Percentiles rank a stretch among this genome's conserved stretches.
phyloP scores from a whole-genome alignment of 2,888 invertebrate species.

The Orgyia antiqua region DNA sequence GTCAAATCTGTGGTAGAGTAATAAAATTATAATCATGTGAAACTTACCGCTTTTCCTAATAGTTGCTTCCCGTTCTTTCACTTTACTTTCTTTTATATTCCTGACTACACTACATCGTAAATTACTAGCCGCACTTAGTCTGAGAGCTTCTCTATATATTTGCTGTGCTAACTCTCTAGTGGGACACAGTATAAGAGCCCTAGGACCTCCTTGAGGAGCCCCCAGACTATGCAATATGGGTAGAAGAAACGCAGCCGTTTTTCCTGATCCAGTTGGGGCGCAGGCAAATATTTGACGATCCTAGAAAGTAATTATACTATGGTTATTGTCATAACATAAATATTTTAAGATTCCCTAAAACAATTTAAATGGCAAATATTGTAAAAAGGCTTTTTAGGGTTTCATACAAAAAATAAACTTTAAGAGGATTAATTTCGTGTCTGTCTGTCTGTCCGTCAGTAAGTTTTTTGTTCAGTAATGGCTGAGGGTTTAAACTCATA shows the following conservation, averaged over 20 bases:
- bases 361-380: too few relatives aligned
- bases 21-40: too few relatives aligned
- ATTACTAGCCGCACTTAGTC: constrained; percentile 85
- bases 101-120: constrained; percentile 87
- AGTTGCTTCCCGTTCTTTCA: constrained; percentile 85
- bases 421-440: too few relatives aligned
- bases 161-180: constrained; percentile 96
- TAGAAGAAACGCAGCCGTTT: constrained; percentile 95
- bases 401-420: too few relatives aligned
- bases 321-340: too few relatives aligned
- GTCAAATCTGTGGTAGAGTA: too few relatives aligned
- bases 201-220: constrained; percentile 84
- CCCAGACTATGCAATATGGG: constrained; percentile 90
- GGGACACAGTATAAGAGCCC: constrained; percentile 94
- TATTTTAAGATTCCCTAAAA: too few relatives aligned
- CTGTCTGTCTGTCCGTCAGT: too few relatives aligned
- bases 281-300: constrained; percentile 92
- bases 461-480: too few relatives aligned
- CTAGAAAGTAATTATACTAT: constrained; percentile 47
- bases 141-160: constrained; percentile 88
- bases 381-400: too few relatives aligned
- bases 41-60: constrained; percentile 86
- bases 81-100: constrained; percentile 85
- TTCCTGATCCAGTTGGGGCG: constrained; percentile 98
- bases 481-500: too few relatives aligned